These are phyloP conservation scores for Metopia argyrocephala DNA, from an alignment of 2,888 invertebrate genomes.

Conservation along the genomic window DNA sequence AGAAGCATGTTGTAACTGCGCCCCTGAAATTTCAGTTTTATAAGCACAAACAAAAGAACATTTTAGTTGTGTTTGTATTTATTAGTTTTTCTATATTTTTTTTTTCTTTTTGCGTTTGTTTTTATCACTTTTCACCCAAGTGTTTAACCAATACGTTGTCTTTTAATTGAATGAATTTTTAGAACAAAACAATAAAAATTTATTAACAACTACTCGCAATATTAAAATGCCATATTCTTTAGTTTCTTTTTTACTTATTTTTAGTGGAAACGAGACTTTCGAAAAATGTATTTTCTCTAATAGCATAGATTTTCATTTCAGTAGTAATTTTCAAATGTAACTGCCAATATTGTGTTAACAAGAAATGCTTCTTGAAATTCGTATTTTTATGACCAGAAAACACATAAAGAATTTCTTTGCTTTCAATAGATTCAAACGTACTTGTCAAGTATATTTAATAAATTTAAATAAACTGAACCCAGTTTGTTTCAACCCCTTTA, in stretches of 20 bases:
- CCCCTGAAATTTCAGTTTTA: too few species aligned
- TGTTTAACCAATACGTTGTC: not conserved
- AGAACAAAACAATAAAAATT: constrained; percentile 43
- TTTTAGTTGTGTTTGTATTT: constrained; percentile 17
- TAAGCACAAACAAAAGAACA: not conserved
- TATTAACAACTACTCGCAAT: constrained; percentile 58
- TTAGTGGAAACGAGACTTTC: not conserved
- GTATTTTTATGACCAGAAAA: constrained; percentile 32
- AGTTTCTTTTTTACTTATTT: not conserved
- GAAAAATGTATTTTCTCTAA: not conserved
- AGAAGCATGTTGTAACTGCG: too few species aligned
- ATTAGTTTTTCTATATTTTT: too few species aligned
- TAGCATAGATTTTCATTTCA: not conserved
- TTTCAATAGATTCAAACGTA: too few species aligned
- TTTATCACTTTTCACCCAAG: too few species aligned
- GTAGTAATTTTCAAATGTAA: constrained; percentile 50
- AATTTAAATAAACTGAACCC: not conserved
- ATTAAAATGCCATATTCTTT: constrained; percentile 1
- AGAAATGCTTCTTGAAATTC: not conserved
- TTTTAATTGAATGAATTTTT: constrained; percentile 23
- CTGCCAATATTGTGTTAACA: constrained; percentile 30
- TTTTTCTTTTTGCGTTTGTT: too few species aligned
- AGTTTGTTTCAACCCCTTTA: too few species aligned
- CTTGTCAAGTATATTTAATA: not conserved
- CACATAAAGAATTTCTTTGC: constrained; percentile 13